Evolutionary conservation across 2,888 invertebrate species (phyloP), one percentile per base, ranked within the genome.

Genomic region (Hoplodrina blanda): DNA sequence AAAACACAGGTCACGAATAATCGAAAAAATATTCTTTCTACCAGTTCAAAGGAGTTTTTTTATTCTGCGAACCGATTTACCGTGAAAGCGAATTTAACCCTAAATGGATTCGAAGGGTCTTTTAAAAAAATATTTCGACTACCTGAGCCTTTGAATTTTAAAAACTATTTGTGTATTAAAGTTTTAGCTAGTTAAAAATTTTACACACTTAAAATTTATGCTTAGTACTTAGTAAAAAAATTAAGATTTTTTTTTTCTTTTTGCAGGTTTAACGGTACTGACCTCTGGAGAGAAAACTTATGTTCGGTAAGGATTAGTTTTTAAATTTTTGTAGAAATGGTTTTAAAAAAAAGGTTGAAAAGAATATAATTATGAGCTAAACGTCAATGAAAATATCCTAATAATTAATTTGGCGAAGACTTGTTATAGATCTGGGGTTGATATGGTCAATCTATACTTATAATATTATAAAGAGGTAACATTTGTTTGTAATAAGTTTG

Each of bases 51-150:
- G 89, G 89, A 88, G 87, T 91, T 88, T 87, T n/a, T 89, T 85
- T 82, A 61, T 59, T 41, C 73, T 69, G 78, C 87, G 79, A 86
- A 83, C 87, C 88, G 89, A 93, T 93, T 93, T 93, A 92, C 87
- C 91, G 91, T 93, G 87, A 93, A 93, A 93, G 91, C 91, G 90
- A 91, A 91, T 92, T 91, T 88, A 89, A 89, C 91, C 92, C 91
- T 89, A 87, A 86, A 87, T 82, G 85, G 83, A 85, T 87, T 59
- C 86, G 82, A 88, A 91, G 87, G 75, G 80, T 82, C 85, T 61
- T 83, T 88, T 89, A 91, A 91, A 92, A 90, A 87, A 85, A 8
- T 1, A n/a, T 84, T 85, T 81, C 80, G 49, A 85, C 88, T 92
- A 91, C 92, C 92, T 92, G 91, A 86, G 85, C 77, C 72, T 84